Evolutionary conservation across 2,797 vertebrate species (phyloP).

Genomic region (Remorina albescens): DNA sequence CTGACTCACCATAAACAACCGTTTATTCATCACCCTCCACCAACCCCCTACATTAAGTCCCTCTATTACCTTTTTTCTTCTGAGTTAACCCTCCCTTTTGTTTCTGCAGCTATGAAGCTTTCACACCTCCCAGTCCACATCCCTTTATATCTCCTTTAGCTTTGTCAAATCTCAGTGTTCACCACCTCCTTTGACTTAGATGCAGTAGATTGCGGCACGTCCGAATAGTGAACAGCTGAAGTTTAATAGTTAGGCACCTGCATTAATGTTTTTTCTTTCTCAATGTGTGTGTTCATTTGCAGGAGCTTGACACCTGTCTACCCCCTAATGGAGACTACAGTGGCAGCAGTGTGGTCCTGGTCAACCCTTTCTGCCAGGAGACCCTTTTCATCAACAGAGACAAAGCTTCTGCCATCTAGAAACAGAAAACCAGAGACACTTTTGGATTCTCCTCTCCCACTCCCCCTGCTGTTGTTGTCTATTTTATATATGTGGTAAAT

Average conservation of each 20-base stretch:
- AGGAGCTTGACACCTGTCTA: slow-evolving; percentile 92
- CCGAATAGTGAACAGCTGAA: slow-evolving; percentile 34
- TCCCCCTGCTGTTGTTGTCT: slow-evolving; percentile 67
- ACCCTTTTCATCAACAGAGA: slow-evolving; percentile 94
- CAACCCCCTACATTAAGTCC: slow-evolving; percentile 21
- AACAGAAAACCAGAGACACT: slow-evolving; percentile 72
- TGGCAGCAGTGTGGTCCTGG: slow-evolving; percentile 94
- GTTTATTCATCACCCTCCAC: slow-evolving; percentile 27
- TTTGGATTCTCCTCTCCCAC: slow-evolving; percentile 55
- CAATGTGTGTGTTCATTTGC: slow-evolving; percentile 43
- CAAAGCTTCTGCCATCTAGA: slow-evolving; percentile 93
- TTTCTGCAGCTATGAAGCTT: slow-evolving; percentile 31
- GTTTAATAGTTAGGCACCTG: slow-evolving; percentile 18
- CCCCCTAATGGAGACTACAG: slow-evolving; percentile 96
- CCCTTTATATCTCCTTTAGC: slow-evolving; percentile 42
- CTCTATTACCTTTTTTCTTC: slow-evolving; percentile 41
- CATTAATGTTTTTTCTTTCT: slow-evolving; percentile 3
- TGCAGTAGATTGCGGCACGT: slow-evolving; percentile 41
- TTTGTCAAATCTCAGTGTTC: slow-evolving; percentile 53
- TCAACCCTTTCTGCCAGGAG: slow-evolving; percentile 99
- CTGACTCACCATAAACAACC: slow-evolving; percentile 71
- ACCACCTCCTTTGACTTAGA: slow-evolving; percentile 52
- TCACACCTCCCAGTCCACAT: slow-evolving; percentile 25
- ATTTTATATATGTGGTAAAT: slow-evolving; percentile 91
- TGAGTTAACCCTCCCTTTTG: slow-evolving; percentile 66